These are phyloP conservation scores for Drosophila siamana DNA, from an alignment of 2,888 invertebrate species.

Conservation along the genomic window DNA sequence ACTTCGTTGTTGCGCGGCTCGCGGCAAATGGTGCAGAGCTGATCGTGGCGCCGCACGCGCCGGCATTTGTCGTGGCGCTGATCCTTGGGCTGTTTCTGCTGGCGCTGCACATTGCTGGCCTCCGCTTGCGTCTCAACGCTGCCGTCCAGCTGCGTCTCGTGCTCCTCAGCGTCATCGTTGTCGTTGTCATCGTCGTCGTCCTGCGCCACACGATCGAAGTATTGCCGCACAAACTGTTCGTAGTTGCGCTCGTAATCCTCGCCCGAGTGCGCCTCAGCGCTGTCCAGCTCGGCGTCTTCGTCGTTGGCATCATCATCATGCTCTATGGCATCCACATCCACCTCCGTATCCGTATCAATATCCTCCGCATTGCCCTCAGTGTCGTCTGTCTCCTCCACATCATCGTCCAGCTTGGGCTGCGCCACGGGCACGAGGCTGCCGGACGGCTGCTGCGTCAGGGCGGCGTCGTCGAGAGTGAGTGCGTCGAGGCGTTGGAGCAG, in stretches of 20 bases:
- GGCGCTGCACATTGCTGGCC: conserved; percentile 47
- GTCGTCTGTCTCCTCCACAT: conserved; percentile 10
- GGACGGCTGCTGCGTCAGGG: conserved; percentile 1
- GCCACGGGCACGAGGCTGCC: conserved; percentile 6
- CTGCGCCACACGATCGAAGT: conserved; percentile 84
- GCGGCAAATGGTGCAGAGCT: conserved; percentile 90
- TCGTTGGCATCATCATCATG: conserved; percentile 26
- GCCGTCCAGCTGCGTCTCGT: conserved; percentile 16
- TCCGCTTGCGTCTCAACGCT: conserved; percentile 53
- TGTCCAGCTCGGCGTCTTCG: conserved; percentile 43
- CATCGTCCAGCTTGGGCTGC: conserved; percentile 53
- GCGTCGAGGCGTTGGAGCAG: conserved; percentile 67
- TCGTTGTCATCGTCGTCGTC: conserved; percentile 34
- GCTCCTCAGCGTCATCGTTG: conserved; percentile 25
- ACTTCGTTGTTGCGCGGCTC: conserved; percentile 91
- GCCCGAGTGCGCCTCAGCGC: conserved; percentile 51
- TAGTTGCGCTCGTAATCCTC: conserved; percentile 83
- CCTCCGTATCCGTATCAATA: conserved; percentile 2
- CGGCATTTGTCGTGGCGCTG: conserved; percentile 85
- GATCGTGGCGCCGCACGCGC: conserved; percentile 88
- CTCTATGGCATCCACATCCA: conserved; percentile 19
- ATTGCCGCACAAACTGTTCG: conserved; percentile 82
- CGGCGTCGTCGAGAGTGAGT: conserved; percentile 30
- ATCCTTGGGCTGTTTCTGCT: conserved; percentile 15
- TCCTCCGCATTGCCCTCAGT: not conserved